These are phyloP conservation scores for Drosophila demipolita DNA, from an alignment of 2,888 invertebrate species.

Conservation along the genomic window DNA sequence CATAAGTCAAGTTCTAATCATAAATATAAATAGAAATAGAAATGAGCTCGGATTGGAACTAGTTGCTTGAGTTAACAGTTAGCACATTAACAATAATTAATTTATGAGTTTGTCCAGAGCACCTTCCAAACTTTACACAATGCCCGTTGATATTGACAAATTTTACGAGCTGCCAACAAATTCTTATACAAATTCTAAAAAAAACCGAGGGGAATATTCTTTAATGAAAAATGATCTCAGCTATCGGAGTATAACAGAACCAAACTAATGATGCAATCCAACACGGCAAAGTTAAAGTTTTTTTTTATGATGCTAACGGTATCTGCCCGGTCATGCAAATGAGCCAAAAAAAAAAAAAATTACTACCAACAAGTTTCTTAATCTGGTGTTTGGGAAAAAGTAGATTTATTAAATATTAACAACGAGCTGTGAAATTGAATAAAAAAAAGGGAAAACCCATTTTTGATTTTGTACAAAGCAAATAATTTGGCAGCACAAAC, in stretches of 20 bases:
- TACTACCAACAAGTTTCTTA: conserved; percentile 23
- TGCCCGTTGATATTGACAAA: conserved; percentile 55
- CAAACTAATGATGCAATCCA: conserved; percentile 54
- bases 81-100: conserved; percentile 68
- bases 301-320: conserved; percentile 60
- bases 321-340: conserved; percentile 66
- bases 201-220: conserved; percentile 14
- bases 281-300: background rate
- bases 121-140: conserved; percentile 32
- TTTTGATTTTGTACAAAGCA: conserved; percentile 25
- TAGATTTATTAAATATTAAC: conserved; percentile 68
- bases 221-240: conserved; percentile 54
- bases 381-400: conserved; percentile 21
- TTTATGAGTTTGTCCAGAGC: conserved; percentile 61
- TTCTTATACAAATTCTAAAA: conserved; percentile 48
- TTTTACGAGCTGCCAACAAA: conserved; percentile 68
- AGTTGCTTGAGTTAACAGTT: conserved; percentile 44
- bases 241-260: conserved; percentile 9
- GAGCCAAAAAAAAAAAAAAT: conserved; percentile 70
- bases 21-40: conserved; percentile 33
- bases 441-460: conserved; percentile 20
- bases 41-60: conserved; percentile 26
- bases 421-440: conserved; percentile 65
- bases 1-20: conserved; percentile 9
- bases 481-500: conserved; percentile 44